These are phyloP conservation scores for Meles meles DNA, from an alignment of 2,113 vertebrate species.

Conservation along the genomic window DNA sequence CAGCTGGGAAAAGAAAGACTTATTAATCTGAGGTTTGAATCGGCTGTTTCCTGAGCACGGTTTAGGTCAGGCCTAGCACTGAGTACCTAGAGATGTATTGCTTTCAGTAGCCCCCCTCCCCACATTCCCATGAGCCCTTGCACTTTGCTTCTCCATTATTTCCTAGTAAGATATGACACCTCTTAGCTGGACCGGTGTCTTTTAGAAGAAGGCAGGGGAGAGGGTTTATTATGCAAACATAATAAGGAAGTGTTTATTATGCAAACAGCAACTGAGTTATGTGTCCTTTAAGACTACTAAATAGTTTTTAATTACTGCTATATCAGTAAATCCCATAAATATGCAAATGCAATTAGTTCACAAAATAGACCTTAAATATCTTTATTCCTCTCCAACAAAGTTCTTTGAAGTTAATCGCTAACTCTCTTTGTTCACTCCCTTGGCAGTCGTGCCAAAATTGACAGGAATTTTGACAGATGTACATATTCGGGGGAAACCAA, in stretches of 20 bases:
- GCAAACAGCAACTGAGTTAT: conserved; percentile 83
- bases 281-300: conserved; percentile 83
- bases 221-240: conserved; percentile 79
- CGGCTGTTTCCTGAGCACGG: neutral
- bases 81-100: neutral
- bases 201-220: conserved; percentile 46
- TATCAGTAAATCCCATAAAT: conserved; percentile 84
- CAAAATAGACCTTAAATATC: conserved; percentile 83
- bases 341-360: conserved; percentile 83
- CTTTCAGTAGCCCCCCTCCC: neutral
- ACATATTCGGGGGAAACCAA: conserved; percentile 60
- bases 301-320: conserved; percentile 84
- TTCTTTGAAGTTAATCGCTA: conserved; percentile 81
- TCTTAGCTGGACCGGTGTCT: conserved; percentile 33
- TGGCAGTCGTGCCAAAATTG: conserved; percentile 68
- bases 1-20: neutral
- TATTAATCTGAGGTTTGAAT: neutral
- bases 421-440: conserved; percentile 76
- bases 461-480: conserved; percentile 78
- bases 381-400: conserved; percentile 81
- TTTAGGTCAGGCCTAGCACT: neutral
- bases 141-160: neutral
- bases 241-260: conserved; percentile 81
- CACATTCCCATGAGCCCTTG: neutral
- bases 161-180: neutral